A percentile compares a stretch with the other conserved stretches of the same genome.
These are phyloP conservation scores for Montifringilla adamsi DNA, from an alignment of 2,113 vertebrate species.

Conservation along the genomic window DNA sequence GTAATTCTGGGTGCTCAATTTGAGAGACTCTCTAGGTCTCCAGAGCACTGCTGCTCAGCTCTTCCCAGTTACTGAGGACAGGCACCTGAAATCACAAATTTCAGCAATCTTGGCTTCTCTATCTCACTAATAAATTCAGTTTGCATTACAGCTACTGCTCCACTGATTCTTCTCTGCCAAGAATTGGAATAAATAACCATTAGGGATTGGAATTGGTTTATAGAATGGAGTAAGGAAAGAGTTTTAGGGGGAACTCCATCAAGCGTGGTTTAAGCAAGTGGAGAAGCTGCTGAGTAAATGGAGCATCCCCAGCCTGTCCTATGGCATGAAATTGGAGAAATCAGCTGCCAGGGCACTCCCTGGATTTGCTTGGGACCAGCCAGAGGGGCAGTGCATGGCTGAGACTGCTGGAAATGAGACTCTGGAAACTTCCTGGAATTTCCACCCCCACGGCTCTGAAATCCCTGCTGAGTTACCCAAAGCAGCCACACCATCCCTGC, in stretches of 20 bases:
- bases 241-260: not conserved
- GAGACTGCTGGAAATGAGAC: not conserved
- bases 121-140: not conserved
- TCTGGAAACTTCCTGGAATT: not conserved
- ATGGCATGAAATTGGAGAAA: not conserved
- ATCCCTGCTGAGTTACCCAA: not conserved
- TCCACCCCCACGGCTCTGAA: not conserved
- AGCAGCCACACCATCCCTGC: not conserved
- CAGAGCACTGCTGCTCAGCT: not conserved
- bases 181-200: not conserved
- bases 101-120: not conserved
- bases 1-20: not conserved
- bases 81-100: not conserved
- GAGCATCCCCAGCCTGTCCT: not conserved
- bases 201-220: not conserved
- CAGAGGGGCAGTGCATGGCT: not conserved
- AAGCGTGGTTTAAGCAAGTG: not conserved
- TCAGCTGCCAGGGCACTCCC: not conserved
- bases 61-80: not conserved
- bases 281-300: not conserved
- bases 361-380: not conserved
- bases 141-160: not conserved
- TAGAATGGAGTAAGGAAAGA: not conserved
- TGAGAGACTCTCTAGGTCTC: not conserved
- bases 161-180: not conserved